Evolutionary conservation across 2,797 vertebrate species (phyloP), one percentile per base, ranked within the genome.

Genomic region (Tympanoctomys barrerae): DNA sequence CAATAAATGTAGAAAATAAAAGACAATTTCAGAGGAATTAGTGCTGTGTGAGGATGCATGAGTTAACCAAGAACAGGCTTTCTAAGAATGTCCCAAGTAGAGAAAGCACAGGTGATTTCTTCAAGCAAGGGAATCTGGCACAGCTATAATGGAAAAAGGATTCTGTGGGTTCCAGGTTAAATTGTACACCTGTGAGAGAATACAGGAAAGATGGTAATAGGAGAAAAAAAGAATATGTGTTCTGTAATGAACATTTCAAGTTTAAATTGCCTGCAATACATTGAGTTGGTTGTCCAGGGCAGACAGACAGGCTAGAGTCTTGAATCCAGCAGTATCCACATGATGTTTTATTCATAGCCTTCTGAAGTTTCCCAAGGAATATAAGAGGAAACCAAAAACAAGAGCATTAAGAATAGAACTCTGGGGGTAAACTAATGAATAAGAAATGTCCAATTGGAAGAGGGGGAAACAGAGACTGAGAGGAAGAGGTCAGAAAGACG

Each of bases 181-280:
- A 81, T 4, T 0, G 10, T 81, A 52, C 36, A n/a, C 10, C 26
- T 57, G 0, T 77, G 42, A 57, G 54, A 73, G 93, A 80, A 78
- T 21, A n/a, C 2, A 66, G 57, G 33, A 59, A 89, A 13, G 8
- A 26, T 4, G 18, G 5, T 31, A 28, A 18, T 21, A 11, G 49
- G 62, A 92, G 12, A 93, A 57, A 77, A 24, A 49, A 75, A 87
- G n/a, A 70, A 59, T 33, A 13, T 9, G 10, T 73, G 11, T 36
- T 68, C 7, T 82, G 36, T 19, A 42, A 61, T 54, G 61, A 12
- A 75, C 4, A 52, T 12, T 28, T 81, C 12, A n/a, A 16, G 19
- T 78, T 70, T 84, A 85, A 54, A 79, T 71, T 73, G 11, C 70
- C 64, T 94, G n/a, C 5, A 92, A 78, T 92, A 86, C 11, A 68